Conservation (phyloP, 2,113 vertebrate species). For the Microcebus ravelobensis region DNA sequence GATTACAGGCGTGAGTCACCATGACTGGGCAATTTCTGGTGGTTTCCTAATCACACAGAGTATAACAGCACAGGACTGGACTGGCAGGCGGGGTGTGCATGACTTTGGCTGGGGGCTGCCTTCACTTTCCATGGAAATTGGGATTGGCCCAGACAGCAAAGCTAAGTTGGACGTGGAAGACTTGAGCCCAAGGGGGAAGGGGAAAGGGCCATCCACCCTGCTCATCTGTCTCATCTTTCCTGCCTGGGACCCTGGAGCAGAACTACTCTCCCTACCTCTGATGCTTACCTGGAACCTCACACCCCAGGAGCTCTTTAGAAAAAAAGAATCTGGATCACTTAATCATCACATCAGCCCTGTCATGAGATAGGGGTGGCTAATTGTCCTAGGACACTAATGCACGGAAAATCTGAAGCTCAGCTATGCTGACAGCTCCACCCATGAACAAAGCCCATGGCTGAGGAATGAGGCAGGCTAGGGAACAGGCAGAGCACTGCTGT, state of each 20-base stretch:
- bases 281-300: background rate
- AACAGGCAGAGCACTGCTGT: rapidly evolving
- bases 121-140: background rate
- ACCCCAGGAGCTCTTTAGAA: background rate
- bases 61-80: background rate
- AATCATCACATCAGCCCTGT: background rate
- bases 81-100: background rate
- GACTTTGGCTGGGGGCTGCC: too few relatives aligned
- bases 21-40: background rate
- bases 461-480: background rate
- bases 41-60: background rate
- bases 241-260: background rate
- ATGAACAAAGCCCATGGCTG: too few relatives aligned
- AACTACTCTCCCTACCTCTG: background rate
- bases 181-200: background rate
- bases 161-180: background rate
- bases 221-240: background rate
- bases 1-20: too few relatives aligned
- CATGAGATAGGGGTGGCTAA: background rate
- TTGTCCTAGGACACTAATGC: background rate
- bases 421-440: background rate
- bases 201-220: too few relatives aligned
- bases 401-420: background rate
- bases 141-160: background rate
- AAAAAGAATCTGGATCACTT: background rate